These are phyloP conservation scores for Polymixis lichenea DNA, from an alignment of 2,888 invertebrate species.

Conservation along the genomic window DNA sequence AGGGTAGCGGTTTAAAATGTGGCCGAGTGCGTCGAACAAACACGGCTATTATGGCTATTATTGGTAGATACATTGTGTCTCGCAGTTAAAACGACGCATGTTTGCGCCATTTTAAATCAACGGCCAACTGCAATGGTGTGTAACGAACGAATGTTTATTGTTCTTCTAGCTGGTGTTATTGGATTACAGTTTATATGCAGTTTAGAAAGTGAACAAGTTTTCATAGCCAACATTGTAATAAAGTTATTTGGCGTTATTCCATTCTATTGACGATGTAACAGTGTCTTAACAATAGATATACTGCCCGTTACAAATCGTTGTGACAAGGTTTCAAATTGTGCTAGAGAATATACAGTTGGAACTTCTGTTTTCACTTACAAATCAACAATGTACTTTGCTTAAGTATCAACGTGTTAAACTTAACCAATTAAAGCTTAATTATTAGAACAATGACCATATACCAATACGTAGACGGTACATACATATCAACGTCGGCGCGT, in stretches of 20 bases:
- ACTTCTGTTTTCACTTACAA: conserved; percentile 14
- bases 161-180: conserved; percentile 29
- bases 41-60: conserved; percentile 42
- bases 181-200: conserved; percentile 19
- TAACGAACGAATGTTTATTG: conserved; percentile 39
- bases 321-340: background rate
- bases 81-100: conserved; percentile 33
- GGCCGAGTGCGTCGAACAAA: conserved; percentile 34
- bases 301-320: background rate
- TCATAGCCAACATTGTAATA: background rate
- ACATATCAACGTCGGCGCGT: background rate
- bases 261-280: background rate
- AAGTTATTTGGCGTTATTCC: background rate
- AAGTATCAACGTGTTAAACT: background rate
- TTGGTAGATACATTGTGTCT: conserved; percentile 42
- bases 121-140: conserved; percentile 47
- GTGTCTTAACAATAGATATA: background rate
- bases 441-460: background rate
- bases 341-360: conserved; percentile 15
- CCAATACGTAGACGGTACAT: background rate
- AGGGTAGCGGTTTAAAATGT: conserved; percentile 46
- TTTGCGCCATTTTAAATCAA: conserved; percentile 42
- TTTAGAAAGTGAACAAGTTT: conserved; percentile 16
- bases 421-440: conserved; percentile 7
- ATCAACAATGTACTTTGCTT: conserved; percentile 19